Base-by-base conservation (phyloP, 2,888 invertebrate genomes). In the Trisateles emortualis region DNA sequence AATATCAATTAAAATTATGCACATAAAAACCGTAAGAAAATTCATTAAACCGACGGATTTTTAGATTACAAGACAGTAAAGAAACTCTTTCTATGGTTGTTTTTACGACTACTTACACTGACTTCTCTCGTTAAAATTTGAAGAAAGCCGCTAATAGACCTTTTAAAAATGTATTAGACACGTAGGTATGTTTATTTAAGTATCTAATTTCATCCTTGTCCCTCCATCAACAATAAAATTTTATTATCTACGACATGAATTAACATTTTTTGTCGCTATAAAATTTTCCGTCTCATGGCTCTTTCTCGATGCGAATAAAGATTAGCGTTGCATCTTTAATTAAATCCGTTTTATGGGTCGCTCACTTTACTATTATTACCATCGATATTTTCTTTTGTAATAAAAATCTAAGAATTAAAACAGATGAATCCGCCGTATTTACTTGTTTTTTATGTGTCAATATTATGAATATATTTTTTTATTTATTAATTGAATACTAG, bases 251-350 rank as follows among this genome's bases (percentile, higher is more conserved):
- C 59, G 61, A 64, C 61, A 66, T 54, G 68, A 73, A 70, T 72
- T 70, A 65, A 63, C 59, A 59, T 72, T 75, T 71, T 76, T 69
- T 68, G 60, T 62, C 61, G 70, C 67, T 54, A 72, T 72, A 69
- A 70, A 67, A 73, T 64, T 72, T 64, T 73, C 72, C 66, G 58
- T 68, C 63, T 69, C 65, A 52, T 54, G 40, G 53, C 51, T 59
- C 59, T 60, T 74, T 65, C 67, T 64, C 64, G 72, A 69, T 74
- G 71, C 58, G 76, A 78, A 71, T 70, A 61, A 66, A 80, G 81
- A 83, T 80, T 79, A 78, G 71, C 75, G 67, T 72, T 80, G 79
- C 81, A 81, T 83, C 77, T 83, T 79, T 82, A 83, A 83, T 83
- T 83, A 81, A 82, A 80, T 72, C 72, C 69, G 74, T 61, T 69